phyloP scores from a whole-genome alignment of 2,888 invertebrate genomes.

The Mongoloraphidia duomilia region DNA sequence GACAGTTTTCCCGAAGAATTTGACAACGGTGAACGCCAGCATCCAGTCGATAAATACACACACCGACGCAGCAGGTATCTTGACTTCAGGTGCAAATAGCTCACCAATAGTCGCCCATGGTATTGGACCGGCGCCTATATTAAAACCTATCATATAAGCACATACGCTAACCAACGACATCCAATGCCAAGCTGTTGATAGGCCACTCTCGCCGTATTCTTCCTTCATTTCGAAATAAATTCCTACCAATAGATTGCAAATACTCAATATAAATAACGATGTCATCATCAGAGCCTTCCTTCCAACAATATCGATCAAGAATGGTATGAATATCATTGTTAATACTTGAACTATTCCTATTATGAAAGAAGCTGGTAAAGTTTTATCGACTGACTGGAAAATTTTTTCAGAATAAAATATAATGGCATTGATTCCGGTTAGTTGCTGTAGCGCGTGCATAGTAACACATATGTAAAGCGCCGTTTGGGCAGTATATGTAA shows the following conservation, averaged over 20 bases:
- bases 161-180: constrained; percentile 28
- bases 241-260: constrained; percentile 50
- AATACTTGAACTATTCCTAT: constrained; percentile 64
- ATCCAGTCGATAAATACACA: constrained; percentile 31
- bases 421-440: constrained; percentile 65
- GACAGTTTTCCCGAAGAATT: constrained; percentile 31
- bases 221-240: constrained; percentile 50
- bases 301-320: constrained; percentile 64
- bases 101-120: constrained; percentile 36
- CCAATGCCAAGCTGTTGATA: constrained; percentile 16
- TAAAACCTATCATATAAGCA: constrained; percentile 30
- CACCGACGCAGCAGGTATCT: constrained; percentile 24
- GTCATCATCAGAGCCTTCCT: constrained; percentile 57
- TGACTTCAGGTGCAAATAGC: constrained; percentile 31
- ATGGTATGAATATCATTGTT: constrained; percentile 47
- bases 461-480: constrained; percentile 25
- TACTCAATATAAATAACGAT: constrained; percentile 53
- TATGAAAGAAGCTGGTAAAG: constrained; percentile 54
- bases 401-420: constrained; percentile 62
- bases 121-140: constrained; percentile 32
- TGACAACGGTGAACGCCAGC: constrained; percentile 27
- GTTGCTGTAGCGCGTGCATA: constrained; percentile 53
- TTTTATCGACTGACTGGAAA: constrained; percentile 51
- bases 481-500: constrained; percentile 21
- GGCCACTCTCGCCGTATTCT: constrained; percentile 28